Evolutionary conservation across 1,140 invertebrate genomes (phyloP).

Genomic region (Pentalonia nigronervosa): DNA sequence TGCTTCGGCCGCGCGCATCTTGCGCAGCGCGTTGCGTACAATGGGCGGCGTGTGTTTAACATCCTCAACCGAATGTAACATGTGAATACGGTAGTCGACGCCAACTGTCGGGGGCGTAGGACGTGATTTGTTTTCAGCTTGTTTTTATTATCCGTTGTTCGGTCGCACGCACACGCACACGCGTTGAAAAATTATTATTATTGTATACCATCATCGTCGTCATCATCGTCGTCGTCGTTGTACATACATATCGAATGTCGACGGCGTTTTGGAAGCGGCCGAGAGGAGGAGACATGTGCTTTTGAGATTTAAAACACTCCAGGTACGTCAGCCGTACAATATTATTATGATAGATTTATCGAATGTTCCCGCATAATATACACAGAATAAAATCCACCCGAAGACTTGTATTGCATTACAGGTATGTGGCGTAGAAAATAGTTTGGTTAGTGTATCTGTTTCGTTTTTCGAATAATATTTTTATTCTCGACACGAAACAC

Average conservation of each 20-base stretch:
- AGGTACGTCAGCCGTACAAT: no score
- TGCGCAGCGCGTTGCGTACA: not conserved
- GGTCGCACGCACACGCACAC: not conserved
- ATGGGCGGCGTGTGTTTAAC: constrained; percentile 46
- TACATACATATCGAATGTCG: not conserved
- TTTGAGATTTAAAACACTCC: not conserved
- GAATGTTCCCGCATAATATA: no score
- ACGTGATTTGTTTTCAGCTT: constrained; percentile 42
- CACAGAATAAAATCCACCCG: not conserved
- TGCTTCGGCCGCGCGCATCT: not conserved
- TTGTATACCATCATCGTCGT: not conserved
- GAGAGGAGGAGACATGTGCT: not conserved
- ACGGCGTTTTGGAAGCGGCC: not conserved
- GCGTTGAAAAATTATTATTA: not conserved
- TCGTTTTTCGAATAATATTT: not conserved
- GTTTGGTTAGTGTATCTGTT: not conserved
- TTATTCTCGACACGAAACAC: not conserved
- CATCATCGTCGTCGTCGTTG: not conserved
- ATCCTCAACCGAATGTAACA: constrained; percentile 34
- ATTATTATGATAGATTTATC: not conserved
- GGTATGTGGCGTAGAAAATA: no score
- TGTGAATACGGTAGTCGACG: constrained; percentile 49
- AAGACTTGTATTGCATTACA: not conserved
- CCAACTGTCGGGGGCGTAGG: constrained; percentile 51
- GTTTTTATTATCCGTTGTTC: constrained; percentile 29